phyloP scores from a whole-genome alignment of 2,113 vertebrate genomes.

The Panthera uncia region DNA sequence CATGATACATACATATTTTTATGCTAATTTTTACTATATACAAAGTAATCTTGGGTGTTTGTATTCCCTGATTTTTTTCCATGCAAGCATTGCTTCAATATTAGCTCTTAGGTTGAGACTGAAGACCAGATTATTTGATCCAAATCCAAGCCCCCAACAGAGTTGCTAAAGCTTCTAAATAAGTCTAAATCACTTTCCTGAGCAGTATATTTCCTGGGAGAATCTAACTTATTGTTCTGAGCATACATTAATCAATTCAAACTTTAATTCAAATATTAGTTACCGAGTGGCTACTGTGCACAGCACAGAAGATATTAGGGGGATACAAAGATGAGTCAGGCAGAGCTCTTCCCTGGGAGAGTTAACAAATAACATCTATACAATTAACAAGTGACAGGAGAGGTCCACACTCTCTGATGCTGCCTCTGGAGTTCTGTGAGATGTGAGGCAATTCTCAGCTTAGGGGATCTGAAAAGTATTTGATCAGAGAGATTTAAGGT shows the following conservation, averaged over 20 bases:
- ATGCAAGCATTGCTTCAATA: not conserved
- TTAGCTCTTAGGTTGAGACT: not conserved
- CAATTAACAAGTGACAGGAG: not conserved
- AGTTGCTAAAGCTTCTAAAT: not conserved
- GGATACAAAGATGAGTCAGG: not conserved
- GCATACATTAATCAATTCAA: slow-evolving; percentile 58
- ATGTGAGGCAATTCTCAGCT: not conserved
- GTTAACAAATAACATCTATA: not conserved
- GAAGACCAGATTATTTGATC: slow-evolving; percentile 28
- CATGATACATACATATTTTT: not conserved
- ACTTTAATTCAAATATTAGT: slow-evolving; percentile 59
- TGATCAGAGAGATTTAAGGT: not conserved
- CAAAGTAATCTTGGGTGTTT: not conserved
- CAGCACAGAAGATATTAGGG: not conserved
- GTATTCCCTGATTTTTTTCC: not conserved
- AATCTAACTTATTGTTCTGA: slow-evolving; percentile 27
- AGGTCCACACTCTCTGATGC: not conserved
- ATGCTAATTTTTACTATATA: not conserved
- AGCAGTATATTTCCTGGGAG: slow-evolving; percentile 50
- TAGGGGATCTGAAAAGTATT: not conserved
- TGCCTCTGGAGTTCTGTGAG: not conserved
- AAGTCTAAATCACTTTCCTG: slow-evolving; percentile 41
- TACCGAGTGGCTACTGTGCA: not conserved
- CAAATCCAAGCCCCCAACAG: not conserved
- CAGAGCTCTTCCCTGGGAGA: not conserved